phyloP scores from a whole-genome alignment of 2,113 vertebrate genomes.

The Elaphurus davidianus region DNA sequence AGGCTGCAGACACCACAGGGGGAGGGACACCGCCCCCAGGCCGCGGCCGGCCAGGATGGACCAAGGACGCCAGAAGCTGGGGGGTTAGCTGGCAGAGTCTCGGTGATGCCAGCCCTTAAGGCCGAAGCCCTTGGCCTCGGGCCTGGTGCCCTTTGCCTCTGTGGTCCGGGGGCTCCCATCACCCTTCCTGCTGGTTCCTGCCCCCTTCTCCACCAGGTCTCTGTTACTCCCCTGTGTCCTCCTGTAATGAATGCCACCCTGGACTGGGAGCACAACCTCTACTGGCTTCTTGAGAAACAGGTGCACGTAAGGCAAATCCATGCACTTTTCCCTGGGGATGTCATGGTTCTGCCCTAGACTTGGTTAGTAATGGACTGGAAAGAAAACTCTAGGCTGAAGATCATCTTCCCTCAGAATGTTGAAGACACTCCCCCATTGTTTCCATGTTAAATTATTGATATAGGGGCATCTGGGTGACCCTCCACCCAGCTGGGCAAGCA shows the following conservation, averaged over 20 bases:
- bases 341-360: neutral
- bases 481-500: neutral
- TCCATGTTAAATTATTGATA: neutral
- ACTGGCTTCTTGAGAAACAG: neutral
- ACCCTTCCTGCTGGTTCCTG: neutral
- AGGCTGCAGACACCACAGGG: rapidly evolving
- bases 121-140: neutral
- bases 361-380: neutral
- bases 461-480: neutral
- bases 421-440: neutral
- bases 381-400: neutral
- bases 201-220: neutral
- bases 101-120: neutral
- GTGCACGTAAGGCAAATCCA: neutral
- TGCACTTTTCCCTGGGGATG: neutral
- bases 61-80: rapidly evolving
- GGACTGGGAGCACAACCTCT: neutral
- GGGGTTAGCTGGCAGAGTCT: too few species aligned
- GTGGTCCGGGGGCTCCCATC: too few species aligned
- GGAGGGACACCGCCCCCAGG: rapidly evolving
- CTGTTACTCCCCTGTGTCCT: neutral
- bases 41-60: rapidly evolving
- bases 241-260: neutral
- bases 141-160: neutral
- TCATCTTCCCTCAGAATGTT: neutral